Evolutionary conservation across 2,113 vertebrate genomes (phyloP), one percentile per base, ranked within the genome.

Genomic region (Ictalurus punctatus): DNA sequence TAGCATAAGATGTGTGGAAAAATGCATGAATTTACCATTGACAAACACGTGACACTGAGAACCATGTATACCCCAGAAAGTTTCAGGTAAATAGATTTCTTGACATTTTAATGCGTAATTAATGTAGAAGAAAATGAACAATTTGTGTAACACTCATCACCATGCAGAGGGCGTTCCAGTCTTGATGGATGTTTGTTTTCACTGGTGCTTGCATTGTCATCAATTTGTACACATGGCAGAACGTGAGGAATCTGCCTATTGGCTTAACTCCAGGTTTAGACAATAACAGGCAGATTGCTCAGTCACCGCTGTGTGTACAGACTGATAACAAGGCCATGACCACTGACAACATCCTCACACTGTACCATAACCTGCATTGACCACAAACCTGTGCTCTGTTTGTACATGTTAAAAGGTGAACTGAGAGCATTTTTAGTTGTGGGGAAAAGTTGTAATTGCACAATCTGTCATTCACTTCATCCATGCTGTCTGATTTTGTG

Each of bases 161-260:
- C 61, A 63, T 81, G 7, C 30, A 67, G 85, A 71, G 58, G 58
- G 40, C 40, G 27, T 82, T 44, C 58, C 83, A 44, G 48, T 52
- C 59, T 71, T 71, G 86, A 71, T 44, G 5, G 9, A 69, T n/a
- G 23, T 59, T 73, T 71, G 61, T 69, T 83, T 83, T 73, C 23
- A 58, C 65, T 73, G 7, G 52, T 23, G 23, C 6, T 71, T 30
- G 63, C 86, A 48, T 71, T 58, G n/a, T 65, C 25, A 34, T 54
- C 67, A 63, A n/a, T 21, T 73, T 76, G 52, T 83, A 63, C 87
- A 76, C 84, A 86, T 52, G 69, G 56, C 54, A 74, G 65, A 88
- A 61, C 52, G 23, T n/a, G 30, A n/a, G 40, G 73, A 86, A 76
- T 83, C 76, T 88, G 58, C 6, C 48, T 30, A 8, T 81, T 73